These are phyloP conservation scores for Cryptosula pallasiana DNA, from an alignment of 2,888 invertebrate genomes.

Conservation along the genomic window DNA sequence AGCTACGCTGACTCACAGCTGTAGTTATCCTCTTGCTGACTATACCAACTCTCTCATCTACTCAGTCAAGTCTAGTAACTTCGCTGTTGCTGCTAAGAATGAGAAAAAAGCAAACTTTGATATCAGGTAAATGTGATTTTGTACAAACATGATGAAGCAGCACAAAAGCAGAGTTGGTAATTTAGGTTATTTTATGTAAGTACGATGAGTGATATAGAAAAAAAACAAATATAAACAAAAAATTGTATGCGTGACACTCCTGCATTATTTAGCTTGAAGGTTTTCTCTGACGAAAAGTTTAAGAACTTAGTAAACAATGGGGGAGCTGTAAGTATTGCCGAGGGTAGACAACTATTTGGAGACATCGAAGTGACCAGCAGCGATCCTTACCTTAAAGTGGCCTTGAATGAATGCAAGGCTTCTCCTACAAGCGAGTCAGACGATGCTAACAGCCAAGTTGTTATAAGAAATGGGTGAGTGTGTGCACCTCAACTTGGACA, in stretches of 20 bases:
- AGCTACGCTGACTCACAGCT: slow-evolving; percentile 2
- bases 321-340: neutral
- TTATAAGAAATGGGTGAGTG: slow-evolving; percentile 18
- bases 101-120: slow-evolving; percentile 4
- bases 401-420: slow-evolving; percentile 14
- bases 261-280: slow-evolving; percentile 13
- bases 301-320: neutral
- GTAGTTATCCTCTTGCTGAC: neutral
- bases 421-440: neutral
- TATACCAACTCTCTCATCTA: neutral
- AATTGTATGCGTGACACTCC: too few relatives aligned
- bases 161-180: too few relatives aligned
- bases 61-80: neutral
- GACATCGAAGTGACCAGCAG: slow-evolving; percentile 1
- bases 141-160: too few relatives aligned
- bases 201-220: too few relatives aligned
- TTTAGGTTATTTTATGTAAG: too few relatives aligned
- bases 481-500: too few relatives aligned
- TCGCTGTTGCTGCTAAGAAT: neutral
- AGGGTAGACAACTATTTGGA: neutral
- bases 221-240: too few relatives aligned
- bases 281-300: slow-evolving; percentile 5
- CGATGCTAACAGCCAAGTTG: neutral
- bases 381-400: slow-evolving; percentile 4
- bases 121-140: slow-evolving; percentile 11